Evolutionary conservation across 2,113 vertebrate species (phyloP), one percentile per base, ranked within the genome.

Genomic region (Pardalotus punctatus): DNA sequence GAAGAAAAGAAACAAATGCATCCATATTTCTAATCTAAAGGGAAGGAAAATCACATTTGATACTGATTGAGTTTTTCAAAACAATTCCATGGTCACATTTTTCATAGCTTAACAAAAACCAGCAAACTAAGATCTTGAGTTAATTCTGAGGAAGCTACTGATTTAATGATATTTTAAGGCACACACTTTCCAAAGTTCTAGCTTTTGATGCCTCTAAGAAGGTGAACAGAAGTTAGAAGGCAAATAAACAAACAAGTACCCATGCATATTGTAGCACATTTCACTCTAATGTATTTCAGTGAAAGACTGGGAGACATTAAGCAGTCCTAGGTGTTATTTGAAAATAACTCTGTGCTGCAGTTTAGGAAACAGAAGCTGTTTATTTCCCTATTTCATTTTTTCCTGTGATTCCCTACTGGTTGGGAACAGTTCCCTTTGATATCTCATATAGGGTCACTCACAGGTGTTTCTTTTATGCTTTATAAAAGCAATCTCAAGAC

Each of bases 1-100:
- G 85, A 71, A 96, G 95, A 79, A 97, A 97, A 97, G 95, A 96
- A 94, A 88, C 60, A 97, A 97, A 95, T 88, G 65, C 82, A 87
- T 94, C 67, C 20, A 8, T 91, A 90, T 95, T 83, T 95, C 64
- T 95, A 90, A 94, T 91, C n/a, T 42, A 80, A 82, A 96, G 64
- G 21, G n/a, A 89, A 94, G 16, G 28, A 92, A 96, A 96, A 38
- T 69, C 5, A 14, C 71, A 74, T 69, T 90, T 97, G 64, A 81
- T 94, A 71, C 7, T 48, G 40, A n/a, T 33, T 67, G 51, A 95
- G 50, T 40, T 96, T 93, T 86, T 76, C 36, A 71, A 93, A 78
- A 53, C 12, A 89, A 93, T 91, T 62, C 5, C 11, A 60, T 15
- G 3, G 12, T 25, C 42, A 81, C 12, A 10, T 90, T 88, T 96